Evolutionary conservation across 2,113 vertebrate species (phyloP).

Genomic region (Oryzias curvinotus): DNA sequence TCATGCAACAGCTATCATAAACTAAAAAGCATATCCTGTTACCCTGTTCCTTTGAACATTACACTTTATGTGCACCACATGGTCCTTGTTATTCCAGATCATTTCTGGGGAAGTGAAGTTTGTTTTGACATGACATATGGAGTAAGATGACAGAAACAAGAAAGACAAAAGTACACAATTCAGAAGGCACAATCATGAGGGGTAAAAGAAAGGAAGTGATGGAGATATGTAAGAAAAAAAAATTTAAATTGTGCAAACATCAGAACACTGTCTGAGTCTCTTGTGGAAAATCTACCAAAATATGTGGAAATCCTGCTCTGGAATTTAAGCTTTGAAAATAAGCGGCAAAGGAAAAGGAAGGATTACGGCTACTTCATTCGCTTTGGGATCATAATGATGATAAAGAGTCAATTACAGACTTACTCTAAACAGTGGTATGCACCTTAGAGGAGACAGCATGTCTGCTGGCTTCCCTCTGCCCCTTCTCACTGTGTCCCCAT

Average conservation of each 20-base stretch:
- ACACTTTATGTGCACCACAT: conserved; percentile 63
- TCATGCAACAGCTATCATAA: conserved; percentile 62
- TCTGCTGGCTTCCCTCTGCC: conserved; percentile 55
- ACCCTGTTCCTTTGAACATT: conserved; percentile 58
- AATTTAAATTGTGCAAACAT: conserved; percentile 18
- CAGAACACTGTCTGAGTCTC: conserved; percentile 33
- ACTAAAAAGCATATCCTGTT: conserved; percentile 53
- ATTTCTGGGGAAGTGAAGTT: conserved; percentile 35
- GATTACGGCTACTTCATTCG: conserved; percentile 59
- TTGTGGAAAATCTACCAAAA: conserved; percentile 61
- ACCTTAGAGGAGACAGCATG: conserved; percentile 67
- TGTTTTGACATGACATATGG: conserved; percentile 48
- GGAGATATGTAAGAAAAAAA: background rate
- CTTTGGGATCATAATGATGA: conserved; percentile 71
- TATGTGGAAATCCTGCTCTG: conserved; percentile 68
- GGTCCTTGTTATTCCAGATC: conserved; percentile 73
- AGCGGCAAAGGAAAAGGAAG: conserved; percentile 43
- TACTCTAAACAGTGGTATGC: conserved; percentile 68
- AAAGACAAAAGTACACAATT: conserved; percentile 10
- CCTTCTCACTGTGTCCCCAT: conserved; percentile 39
- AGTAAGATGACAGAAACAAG: conserved; percentile 14
- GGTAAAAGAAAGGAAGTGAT: background rate
- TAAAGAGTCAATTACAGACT: conserved; percentile 74
- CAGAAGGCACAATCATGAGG: conserved; percentile 6
- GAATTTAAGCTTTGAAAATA: conserved; percentile 71